A percentile compares a stretch with the other conserved stretches of the same genome.
Evolutionary conservation across 1,140 invertebrate genomes (phyloP).

Genomic region (Ceratosolen fusciceps): DNA sequence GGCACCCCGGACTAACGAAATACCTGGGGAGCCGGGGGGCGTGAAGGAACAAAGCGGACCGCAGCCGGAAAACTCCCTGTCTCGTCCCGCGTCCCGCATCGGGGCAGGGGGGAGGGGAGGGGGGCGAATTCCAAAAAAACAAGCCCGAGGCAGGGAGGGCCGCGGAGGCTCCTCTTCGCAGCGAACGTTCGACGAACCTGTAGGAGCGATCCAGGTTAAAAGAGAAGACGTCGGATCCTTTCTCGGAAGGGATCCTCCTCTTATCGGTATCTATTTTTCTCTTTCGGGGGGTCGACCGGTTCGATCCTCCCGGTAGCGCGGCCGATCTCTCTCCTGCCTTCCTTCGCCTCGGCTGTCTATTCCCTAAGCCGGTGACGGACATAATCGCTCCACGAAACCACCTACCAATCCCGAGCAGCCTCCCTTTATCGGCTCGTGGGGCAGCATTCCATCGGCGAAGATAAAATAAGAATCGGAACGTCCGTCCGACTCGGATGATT

Average conservation of each 20-base stretch:
- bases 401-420: not conserved
- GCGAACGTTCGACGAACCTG: not conserved
- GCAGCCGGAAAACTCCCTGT: not conserved
- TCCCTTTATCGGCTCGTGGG: too few relatives aligned
- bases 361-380: not conserved
- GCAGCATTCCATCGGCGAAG: not conserved
- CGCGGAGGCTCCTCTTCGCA: constrained; percentile 36
- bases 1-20: too few relatives aligned
- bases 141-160: constrained; percentile 25
- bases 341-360: not conserved
- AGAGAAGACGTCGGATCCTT: not conserved
- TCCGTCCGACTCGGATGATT: too few relatives aligned
- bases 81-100: not conserved
- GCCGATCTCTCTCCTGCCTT: not conserved
- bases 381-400: not conserved
- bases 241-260: not conserved
- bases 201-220: not conserved
- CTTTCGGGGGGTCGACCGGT: not conserved
- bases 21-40: too few relatives aligned
- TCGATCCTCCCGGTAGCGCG: not conserved
- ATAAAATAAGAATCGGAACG: not conserved
- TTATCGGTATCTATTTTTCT: not conserved
- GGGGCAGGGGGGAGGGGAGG: not conserved
- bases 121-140: constrained; percentile 39
- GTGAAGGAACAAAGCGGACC: not conserved